Percentiles rank a stretch among this genome's conserved stretches.
Evolutionary conservation across 2,888 invertebrate species (phyloP).

Genomic region (Conus canariensis): DNA sequence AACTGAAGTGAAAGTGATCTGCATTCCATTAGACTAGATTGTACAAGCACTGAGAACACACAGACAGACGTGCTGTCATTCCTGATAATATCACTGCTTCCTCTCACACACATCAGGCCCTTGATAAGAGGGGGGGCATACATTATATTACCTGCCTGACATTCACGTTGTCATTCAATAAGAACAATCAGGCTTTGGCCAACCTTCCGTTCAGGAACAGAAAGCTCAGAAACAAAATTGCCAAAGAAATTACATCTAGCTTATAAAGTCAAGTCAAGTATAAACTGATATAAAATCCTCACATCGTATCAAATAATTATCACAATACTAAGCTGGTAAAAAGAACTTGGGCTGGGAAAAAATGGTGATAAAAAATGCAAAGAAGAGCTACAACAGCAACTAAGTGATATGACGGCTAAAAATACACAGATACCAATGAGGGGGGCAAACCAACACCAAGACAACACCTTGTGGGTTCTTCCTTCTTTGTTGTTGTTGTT

Average conservation of each 20-base stretch:
- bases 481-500: no score
- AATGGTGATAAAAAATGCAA: neutral
- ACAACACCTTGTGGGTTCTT: no score
- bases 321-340: neutral
- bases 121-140: no score
- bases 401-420: neutral
- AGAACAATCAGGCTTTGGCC: no score
- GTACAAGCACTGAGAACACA: slow-evolving; percentile 11
- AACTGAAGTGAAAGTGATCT: neutral
- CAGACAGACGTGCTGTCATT: neutral
- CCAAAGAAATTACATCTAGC: no score
- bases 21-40: neutral
- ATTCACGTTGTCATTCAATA: no score
- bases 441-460: no score
- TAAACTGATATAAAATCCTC: neutral
- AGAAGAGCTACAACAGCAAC: neutral
- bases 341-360: neutral
- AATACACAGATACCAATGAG: neutral
- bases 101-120: neutral
- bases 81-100: slow-evolving; percentile 11
- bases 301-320: neutral
- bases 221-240: neutral
- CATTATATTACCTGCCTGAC: no score
- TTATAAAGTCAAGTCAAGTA: no score
- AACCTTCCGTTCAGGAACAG: no score